Percentiles rank a stretch among this genome's conserved stretches.
phyloP scores from a whole-genome alignment of 64 coral and sea anemone species.

The Montipora foliosa region DNA sequence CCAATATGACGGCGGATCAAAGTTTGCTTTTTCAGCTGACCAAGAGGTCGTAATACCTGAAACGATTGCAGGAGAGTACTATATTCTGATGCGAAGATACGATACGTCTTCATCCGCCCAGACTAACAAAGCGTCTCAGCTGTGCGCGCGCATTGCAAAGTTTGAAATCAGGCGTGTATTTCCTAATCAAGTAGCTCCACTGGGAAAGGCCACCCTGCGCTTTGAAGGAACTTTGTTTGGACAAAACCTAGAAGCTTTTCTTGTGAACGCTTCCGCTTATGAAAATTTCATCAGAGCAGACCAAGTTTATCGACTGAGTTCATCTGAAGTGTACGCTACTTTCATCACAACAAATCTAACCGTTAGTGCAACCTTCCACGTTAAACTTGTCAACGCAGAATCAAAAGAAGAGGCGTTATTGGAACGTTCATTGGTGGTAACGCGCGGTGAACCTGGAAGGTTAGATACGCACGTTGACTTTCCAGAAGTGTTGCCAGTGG shows the following conservation, averaged over 20 bases:
- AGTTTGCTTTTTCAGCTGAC: slow-evolving; percentile 68
- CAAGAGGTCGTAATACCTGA: slow-evolving; percentile 73
- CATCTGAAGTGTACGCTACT: slow-evolving; percentile 70
- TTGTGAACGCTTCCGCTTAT: slow-evolving; percentile 26
- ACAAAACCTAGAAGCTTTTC: slow-evolving; percentile 60
- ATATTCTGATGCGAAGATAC: slow-evolving; percentile 51
- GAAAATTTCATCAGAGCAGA: slow-evolving; percentile 44
- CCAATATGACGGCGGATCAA: slow-evolving; percentile 69
- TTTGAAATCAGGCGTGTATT: slow-evolving; percentile 84
- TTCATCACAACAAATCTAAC: slow-evolving; percentile 36
- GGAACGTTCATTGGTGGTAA: slow-evolving; percentile 45
- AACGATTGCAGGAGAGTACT: slow-evolving; percentile 68
- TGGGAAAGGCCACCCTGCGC: slow-evolving; percentile 70
- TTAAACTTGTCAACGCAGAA: slow-evolving; percentile 34
- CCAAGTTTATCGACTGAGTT: slow-evolving; percentile 79
- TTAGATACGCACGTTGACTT: slow-evolving; percentile 48
- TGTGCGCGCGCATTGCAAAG: slow-evolving; percentile 75
- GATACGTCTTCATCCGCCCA: slow-evolving; percentile 4
- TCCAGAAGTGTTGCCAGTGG: slow-evolving; percentile 45
- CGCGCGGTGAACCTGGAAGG: slow-evolving; percentile 59
- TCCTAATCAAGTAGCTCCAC: slow-evolving; percentile 56
- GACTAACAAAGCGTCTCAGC: not conserved
- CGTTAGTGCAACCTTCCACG: slow-evolving; percentile 46
- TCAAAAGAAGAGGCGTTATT: slow-evolving; percentile 25
- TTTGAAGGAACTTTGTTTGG: slow-evolving; percentile 86